phyloP scores from a whole-genome alignment of 2,797 vertebrate genomes.

The Centroberyx gerrardi region DNA sequence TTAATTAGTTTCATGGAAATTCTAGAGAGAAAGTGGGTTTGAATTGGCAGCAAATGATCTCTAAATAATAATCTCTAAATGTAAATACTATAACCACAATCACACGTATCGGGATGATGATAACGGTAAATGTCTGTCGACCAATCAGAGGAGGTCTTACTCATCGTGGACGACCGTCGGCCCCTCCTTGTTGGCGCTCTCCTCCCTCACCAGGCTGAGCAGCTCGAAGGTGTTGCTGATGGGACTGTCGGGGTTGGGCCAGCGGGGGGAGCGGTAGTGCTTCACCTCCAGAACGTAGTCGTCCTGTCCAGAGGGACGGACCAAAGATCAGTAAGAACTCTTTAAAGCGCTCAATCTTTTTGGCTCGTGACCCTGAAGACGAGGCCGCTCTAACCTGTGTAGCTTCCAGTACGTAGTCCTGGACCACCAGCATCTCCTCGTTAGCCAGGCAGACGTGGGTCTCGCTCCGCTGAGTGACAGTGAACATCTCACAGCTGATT shows the following conservation, averaged over 20 bases:
- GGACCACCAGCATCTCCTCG: conserved; percentile 93
- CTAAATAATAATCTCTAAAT: not conserved
- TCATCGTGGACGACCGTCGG: conserved; percentile 93
- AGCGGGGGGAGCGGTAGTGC: conserved; percentile 91
- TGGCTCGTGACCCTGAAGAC: too few relatives aligned
- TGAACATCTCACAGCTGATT: conserved; percentile 92
- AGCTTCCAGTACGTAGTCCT: conserved; percentile 93
- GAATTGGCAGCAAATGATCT: not conserved
- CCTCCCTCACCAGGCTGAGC: conserved; percentile 90
- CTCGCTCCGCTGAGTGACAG: conserved; percentile 91
- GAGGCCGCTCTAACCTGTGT: conserved; percentile 86
- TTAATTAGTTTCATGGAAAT: too few relatives aligned
- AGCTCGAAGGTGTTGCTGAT: conserved; percentile 96
- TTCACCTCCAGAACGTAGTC: conserved; percentile 95
- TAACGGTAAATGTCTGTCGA: not conserved
- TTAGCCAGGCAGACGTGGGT: conserved; percentile 91
- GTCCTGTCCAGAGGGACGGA: conserved; percentile 87
- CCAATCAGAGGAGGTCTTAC: conserved; percentile 82
- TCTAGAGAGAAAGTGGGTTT: too few relatives aligned
- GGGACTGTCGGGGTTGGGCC: conserved; percentile 96
- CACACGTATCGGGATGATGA: not conserved
- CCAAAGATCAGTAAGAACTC: too few relatives aligned
- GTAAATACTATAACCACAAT: not conserved
- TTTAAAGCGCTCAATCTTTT: not conserved
- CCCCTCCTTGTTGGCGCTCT: conserved; percentile 87